Conservation (phyloP, 2,113 vertebrate species). For the Tamias sibiricus region DNA sequence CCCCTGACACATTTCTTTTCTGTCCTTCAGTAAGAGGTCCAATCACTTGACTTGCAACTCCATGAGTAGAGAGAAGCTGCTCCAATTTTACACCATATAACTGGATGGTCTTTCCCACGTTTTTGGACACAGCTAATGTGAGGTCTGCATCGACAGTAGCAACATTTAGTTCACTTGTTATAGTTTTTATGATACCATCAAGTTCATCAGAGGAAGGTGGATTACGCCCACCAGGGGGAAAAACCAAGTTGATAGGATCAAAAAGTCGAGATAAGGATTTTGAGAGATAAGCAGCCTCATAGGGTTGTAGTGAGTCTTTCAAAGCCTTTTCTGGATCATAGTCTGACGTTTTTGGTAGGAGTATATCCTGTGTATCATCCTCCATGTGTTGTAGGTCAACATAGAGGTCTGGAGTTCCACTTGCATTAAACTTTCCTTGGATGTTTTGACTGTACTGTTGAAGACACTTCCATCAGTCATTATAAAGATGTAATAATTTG, state of each 20-base stretch:
- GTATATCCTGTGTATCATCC: constrained; percentile 91
- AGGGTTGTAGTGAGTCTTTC: constrained; percentile 94
- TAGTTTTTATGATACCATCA: constrained; percentile 97
- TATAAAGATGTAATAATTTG: constrained; percentile 95
- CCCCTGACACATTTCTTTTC: no score
- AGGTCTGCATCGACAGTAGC: constrained; percentile 95
- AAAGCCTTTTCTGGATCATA: constrained; percentile 96
- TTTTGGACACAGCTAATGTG: constrained; percentile 95
- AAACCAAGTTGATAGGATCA: constrained; percentile 98
- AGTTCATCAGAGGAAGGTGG: constrained; percentile 96
- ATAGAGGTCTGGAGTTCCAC: constrained; percentile 87
- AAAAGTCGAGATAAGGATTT: constrained; percentile 98
- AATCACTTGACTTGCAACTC: no score
- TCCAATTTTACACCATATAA: constrained; percentile 97
- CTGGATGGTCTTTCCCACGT: constrained; percentile 96
- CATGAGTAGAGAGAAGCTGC: no score
- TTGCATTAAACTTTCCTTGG: constrained; percentile 89
- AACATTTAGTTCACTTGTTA: constrained; percentile 96
- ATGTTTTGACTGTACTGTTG: constrained; percentile 94
- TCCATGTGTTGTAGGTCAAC: constrained; percentile 88
- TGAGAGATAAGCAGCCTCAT: constrained; percentile 97
- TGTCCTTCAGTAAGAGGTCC: no score
- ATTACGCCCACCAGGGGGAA: constrained; percentile 95
- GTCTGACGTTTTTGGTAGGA: constrained; percentile 90
- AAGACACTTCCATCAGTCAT: constrained; percentile 98